phyloP scores from a whole-genome alignment of 30 jellyfish, hydroid and myxozoan genomes.

The Turritopsis dohrnii region DNA sequence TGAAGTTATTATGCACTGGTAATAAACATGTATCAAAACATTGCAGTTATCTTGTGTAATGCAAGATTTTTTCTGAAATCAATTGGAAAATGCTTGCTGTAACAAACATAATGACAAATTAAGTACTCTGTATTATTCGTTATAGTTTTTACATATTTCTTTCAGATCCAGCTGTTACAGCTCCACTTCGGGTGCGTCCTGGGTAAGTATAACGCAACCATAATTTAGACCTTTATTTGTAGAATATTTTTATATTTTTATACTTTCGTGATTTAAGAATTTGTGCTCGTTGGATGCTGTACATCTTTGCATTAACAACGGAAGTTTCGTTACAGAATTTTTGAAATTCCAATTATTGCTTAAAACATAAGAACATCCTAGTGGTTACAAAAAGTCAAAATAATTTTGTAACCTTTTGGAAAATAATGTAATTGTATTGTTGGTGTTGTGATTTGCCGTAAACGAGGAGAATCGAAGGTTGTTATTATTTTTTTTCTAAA shows the following conservation, averaged over 20 bases:
- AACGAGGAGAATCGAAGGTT: too few species aligned
- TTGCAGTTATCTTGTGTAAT: too few species aligned
- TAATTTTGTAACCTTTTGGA: neutral
- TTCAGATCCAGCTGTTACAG: constrained; percentile 63
- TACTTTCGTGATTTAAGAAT: neutral
- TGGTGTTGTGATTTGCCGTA: too few species aligned
- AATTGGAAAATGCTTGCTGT: too few species aligned
- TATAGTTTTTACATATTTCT: neutral
- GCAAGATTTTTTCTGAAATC: too few species aligned
- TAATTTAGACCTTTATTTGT: too few species aligned
- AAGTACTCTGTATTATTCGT: neutral
- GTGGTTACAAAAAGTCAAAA: too few species aligned
- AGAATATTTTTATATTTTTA: neutral
- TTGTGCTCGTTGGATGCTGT: neutral
- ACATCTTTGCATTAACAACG: neutral
- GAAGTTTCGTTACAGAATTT: neutral
- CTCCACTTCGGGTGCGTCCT: constrained; percentile 68
- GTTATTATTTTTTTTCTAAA: neutral
- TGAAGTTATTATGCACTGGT: too few species aligned
- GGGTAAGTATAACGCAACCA: constrained; percentile 63
- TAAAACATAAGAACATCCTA: too few species aligned
- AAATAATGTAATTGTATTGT: neutral
- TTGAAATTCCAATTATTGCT: neutral
- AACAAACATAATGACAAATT: too few species aligned
- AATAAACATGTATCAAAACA: too few species aligned